phyloP scores from a whole-genome alignment of 1,140 invertebrate genomes.

The Bradysia coprophila region DNA sequence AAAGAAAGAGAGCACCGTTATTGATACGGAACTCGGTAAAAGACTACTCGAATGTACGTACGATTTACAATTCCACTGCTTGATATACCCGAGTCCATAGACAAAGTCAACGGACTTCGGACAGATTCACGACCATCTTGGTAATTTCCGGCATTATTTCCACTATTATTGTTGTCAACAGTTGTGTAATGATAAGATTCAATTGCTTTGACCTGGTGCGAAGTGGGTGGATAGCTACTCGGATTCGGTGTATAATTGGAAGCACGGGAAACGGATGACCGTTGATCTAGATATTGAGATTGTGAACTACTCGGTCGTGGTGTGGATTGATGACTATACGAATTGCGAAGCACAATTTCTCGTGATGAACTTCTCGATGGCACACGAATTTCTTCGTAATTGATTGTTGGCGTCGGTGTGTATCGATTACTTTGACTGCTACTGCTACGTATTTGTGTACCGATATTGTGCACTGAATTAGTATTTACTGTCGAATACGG shows the following conservation, averaged over 20 bases:
- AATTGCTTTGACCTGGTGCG: neutral
- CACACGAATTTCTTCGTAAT: neutral
- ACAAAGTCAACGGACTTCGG: constrained; percentile 4
- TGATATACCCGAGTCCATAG: constrained; percentile 6
- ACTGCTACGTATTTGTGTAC: neutral
- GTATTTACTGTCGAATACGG: neutral
- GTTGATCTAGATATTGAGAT: constrained; percentile 1
- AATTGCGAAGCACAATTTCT: neutral
- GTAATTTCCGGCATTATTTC: neutral
- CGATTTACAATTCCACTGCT: constrained; percentile 4
- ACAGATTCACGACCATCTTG: constrained; percentile 2
- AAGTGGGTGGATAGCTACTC: neutral
- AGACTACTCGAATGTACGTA: neutral
- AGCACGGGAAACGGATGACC: neutral
- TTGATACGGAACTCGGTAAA: neutral
- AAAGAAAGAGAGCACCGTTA: neutral
- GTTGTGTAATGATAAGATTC: neutral
- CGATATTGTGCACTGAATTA: neutral
- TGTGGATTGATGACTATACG: neutral
- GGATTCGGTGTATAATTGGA: constrained; percentile 1
- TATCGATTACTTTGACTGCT: neutral
- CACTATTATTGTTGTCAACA: neutral
- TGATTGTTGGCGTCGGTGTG: neutral
- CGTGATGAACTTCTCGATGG: neutral
- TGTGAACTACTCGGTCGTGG: constrained; percentile 2